Percentiles rank a stretch among this genome's conserved stretches.
Evolutionary conservation across 1,140 invertebrate genomes (phyloP).

Genomic region (Hylaeus volcanicus): DNA sequence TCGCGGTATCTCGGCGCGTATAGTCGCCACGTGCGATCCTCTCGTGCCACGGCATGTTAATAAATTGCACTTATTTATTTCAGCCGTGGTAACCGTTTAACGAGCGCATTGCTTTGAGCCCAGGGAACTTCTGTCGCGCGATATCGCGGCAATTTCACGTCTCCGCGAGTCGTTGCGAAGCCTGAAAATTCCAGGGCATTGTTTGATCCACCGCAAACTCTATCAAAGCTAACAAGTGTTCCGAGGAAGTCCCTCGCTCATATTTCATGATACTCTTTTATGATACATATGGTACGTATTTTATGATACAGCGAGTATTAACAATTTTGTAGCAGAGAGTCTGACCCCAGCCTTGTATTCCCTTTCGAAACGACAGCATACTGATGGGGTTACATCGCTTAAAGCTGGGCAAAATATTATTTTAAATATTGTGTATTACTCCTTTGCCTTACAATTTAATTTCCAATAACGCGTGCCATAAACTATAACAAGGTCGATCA

Average conservation of each 20-base stretch:
- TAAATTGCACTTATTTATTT: conserved; percentile 59
- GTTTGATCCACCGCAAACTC: background rate
- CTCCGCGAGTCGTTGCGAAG: background rate
- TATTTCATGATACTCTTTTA: too few relatives aligned
- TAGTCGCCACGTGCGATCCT: conserved; percentile 19
- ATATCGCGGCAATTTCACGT: conserved; percentile 11
- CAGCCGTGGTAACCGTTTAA: conserved; percentile 41
- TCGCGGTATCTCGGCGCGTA: background rate
- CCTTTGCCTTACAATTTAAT: too few relatives aligned
- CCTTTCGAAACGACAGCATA: too few relatives aligned
- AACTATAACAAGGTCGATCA: too few relatives aligned
- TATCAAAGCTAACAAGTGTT: background rate
- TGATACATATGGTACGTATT: background rate
- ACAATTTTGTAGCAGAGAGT: too few relatives aligned
- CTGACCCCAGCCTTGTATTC: too few relatives aligned
- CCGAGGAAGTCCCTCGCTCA: too few relatives aligned
- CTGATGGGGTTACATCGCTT: too few relatives aligned
- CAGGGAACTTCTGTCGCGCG: background rate
- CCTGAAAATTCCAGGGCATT: background rate
- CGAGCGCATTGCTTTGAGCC: conserved; percentile 30
- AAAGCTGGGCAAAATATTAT: too few relatives aligned
- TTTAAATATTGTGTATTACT: too few relatives aligned
- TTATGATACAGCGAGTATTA: background rate
- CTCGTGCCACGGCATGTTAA: conserved; percentile 40
- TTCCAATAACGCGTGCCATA: too few relatives aligned